Percentiles rank a stretch among this genome's conserved stretches.
These are phyloP conservation scores for Brenthis hecate DNA, from an alignment of 2,888 invertebrate genomes.

Conservation along the genomic window DNA sequence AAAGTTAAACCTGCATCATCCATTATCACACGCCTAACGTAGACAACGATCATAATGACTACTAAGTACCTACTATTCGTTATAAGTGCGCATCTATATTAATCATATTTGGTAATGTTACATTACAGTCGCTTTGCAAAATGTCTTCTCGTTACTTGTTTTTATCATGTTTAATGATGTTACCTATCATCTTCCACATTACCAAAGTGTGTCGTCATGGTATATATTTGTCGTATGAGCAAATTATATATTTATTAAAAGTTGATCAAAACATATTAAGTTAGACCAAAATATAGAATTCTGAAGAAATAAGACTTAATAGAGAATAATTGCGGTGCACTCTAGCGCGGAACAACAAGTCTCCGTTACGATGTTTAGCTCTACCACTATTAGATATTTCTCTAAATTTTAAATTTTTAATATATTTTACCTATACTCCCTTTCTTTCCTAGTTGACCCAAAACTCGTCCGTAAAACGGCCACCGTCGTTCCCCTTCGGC, in stretches of 20 bases:
- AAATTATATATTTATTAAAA: too few relatives aligned
- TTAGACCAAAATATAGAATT: not conserved
- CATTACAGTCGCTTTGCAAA: not conserved
- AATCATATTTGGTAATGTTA: not conserved
- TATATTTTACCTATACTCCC: not conserved
- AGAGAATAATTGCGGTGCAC: not conserved
- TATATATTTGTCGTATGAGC: too few relatives aligned
- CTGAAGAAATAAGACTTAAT: not conserved
- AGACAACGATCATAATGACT: conserved; percentile 2
- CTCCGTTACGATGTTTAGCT: not conserved
- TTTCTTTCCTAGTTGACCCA: not conserved
- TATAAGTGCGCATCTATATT: conserved; percentile 32
- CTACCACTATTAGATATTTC: not conserved
- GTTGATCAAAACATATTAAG: too few relatives aligned
- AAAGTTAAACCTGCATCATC: not conserved
- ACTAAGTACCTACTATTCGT: conserved; percentile 6
- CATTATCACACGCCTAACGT: not conserved
- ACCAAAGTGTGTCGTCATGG: too few relatives aligned
- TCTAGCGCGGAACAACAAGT: conserved; percentile 3
- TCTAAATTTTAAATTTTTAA: not conserved
- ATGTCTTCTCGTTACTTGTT: not conserved
- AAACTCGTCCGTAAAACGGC: not conserved
- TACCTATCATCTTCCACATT: too few relatives aligned
- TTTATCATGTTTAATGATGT: not conserved
- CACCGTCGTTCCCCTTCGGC: not conserved